Percentiles rank a stretch among this genome's conserved stretches.
Conservation (phyloP, 2,888 invertebrate genomes). For the Drosophila austrosaltans region DNA sequence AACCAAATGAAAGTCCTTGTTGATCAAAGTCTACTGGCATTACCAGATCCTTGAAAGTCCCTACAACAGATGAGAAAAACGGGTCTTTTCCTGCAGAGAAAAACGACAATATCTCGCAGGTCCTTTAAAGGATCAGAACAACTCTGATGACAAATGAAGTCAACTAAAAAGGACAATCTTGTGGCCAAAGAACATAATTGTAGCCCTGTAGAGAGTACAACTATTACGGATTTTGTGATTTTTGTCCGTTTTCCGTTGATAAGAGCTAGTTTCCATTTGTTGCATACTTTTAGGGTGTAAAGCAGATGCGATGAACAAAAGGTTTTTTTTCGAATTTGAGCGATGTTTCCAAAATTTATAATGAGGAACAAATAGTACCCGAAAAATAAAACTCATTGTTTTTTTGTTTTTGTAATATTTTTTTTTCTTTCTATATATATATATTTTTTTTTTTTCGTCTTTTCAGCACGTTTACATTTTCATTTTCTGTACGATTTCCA, state of each 20-base stretch:
- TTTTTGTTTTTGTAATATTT: slow-evolving; percentile 27
- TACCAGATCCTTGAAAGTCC: neutral
- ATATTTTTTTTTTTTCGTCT: slow-evolving; percentile 38
- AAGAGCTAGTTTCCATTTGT: too few species aligned
- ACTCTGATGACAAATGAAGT: too few species aligned
- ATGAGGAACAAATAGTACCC: too few species aligned
- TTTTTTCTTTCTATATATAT: slow-evolving; percentile 65
- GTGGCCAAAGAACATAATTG: neutral
- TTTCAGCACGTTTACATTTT: slow-evolving; percentile 65
- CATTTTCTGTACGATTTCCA: slow-evolving; percentile 45
- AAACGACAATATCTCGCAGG: neutral
- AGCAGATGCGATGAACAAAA: too few species aligned
- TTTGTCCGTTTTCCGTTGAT: neutral
- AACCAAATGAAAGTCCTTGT: slow-evolving; percentile 2
- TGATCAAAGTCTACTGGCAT: neutral
- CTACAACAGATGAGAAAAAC: neutral
- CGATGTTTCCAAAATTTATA: too few species aligned
- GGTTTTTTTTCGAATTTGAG: too few species aligned
- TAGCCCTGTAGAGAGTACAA: neutral
- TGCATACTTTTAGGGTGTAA: too few species aligned
- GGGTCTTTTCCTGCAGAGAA: neutral
- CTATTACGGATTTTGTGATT: neutral
- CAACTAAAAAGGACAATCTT: too few species aligned
- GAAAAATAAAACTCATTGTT: slow-evolving; percentile 28
- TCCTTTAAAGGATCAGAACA: neutral